These are phyloP conservation scores for Myotis daubentonii DNA, from an alignment of 2,797 vertebrate species.

Conservation along the genomic window DNA sequence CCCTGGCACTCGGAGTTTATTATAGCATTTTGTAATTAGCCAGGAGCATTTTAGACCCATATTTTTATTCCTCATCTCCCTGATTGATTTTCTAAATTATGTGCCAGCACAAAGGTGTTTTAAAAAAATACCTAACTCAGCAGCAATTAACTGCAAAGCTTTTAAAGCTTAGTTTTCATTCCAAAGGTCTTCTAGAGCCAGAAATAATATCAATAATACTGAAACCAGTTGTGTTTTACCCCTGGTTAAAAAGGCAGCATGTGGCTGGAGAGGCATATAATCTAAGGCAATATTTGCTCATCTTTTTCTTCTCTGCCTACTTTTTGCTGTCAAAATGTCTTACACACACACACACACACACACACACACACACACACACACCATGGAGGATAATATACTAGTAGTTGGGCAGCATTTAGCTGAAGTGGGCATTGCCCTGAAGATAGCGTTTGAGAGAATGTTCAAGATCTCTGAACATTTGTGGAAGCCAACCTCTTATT, in stretches of 20 bases:
- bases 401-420: not conserved
- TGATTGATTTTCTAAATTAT: constrained; percentile 77
- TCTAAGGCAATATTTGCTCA: not conserved
- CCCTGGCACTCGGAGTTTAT: not conserved
- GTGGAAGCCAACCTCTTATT: not conserved
- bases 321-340: not conserved
- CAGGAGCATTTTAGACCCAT: constrained; percentile 44
- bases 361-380: not conserved
- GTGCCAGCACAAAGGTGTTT: constrained; percentile 71
- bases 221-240: constrained; percentile 68
- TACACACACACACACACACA: not conserved
- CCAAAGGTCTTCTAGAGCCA: constrained; percentile 63
- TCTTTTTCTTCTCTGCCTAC: constrained; percentile 16
- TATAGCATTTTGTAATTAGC: constrained; percentile 48
- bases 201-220: constrained; percentile 61
- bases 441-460: not conserved
- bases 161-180: constrained; percentile 69
- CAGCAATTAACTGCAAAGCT: constrained; percentile 75
- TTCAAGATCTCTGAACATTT: not conserved
- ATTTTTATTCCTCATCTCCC: constrained; percentile 65
- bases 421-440: not conserved
- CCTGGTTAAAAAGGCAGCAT: constrained; percentile 29
- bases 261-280: not conserved
- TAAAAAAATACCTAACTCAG: constrained; percentile 71
- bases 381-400: not conserved